Evolutionary conservation across 1,140 invertebrate species (phyloP), one percentile per base, ranked within the genome.

Genomic region (Phymastichus coffea): DNA sequence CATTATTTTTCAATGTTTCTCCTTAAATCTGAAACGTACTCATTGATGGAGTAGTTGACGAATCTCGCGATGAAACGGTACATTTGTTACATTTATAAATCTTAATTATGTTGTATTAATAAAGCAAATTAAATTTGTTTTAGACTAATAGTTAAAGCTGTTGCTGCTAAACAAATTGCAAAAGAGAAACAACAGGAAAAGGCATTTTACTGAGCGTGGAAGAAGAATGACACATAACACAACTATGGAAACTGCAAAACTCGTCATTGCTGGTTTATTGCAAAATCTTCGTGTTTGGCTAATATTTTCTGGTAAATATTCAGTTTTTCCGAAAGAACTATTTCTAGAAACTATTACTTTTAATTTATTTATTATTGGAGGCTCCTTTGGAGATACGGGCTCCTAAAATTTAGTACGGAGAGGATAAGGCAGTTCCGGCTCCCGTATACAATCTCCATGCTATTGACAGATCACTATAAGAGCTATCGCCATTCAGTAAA

Each of bases 31-130:
- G 95, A 99, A 76, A 94, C 94, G 1, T 97, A 91, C 79, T 83
- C 85, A 38, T 75, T 98, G 52, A 97, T 98, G 88, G 89, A 95
- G 70, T 96, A 98, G 79, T 81, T 99, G 33, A 93, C 93, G 44
- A 98, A 98, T 81, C 88, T 98, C 80, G 95, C 95, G 40, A 97
- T 98, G 87, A 95, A 95, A 86, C 90, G 94, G 86, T 88, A 78
- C 80, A 83, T 77, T 43, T n/a, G 49, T 40, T 33, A 55, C 17
- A 51, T 28, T 37, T 46, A 30, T 28, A 56, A 57, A n/a, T n/a
- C n/a, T n/a, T n/a, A n/a, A n/a, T n/a, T n/a, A n/a, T n/a, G n/a
- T 52, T 19, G 35, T 28, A 51, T 20, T 51, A 59, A 22, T 51
- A 44, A n/a, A 48, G 26, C 51, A 10, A 63, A 35, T 58, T 49